Evolutionary conservation across 2,113 vertebrate species (phyloP), one percentile per base, ranked within the genome.

Genomic region (Eublepharis macularius): DNA sequence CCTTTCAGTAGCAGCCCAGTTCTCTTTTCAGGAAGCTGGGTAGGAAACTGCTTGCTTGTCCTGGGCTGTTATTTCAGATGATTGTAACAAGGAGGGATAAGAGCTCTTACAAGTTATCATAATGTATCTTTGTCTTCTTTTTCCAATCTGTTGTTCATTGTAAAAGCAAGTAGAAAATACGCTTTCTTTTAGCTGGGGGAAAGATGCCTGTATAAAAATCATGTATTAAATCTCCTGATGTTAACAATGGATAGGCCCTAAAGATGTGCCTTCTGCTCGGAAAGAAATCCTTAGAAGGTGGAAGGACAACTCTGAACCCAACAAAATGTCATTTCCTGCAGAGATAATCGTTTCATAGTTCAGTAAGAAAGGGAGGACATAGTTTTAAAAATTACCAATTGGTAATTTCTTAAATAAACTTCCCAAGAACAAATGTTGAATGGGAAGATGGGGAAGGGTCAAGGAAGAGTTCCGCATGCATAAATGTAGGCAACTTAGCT

Each of bases 361-460:
- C 32, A 78, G n/a, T 65, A 26, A 75, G 11, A 41, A 2, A 29
- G 14, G 68, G 34, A 14, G 26, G 39, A 10, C 6, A 12, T 14
- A 66, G 43, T n/a, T 80, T 84, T 9, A 1, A 3, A 32, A 26
- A 7, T 13, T 81, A 10, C 39, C 81, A 63, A 88, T 57, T 90
- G 83, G 74, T 54, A 80, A 21, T 49, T 34, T 14, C 43, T 82
- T 90, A 75, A 72, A 60, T 76, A 11, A 43, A 72, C 29, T 87
- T 74, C 34, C 60, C 79, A 81, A 78, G 41, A 81, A 21, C 77
- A 89, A 86, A n/a, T 54, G 9, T 14, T 78, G 41, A 47, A 51
- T 80, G 63, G 14, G 34, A 4, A 12, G 32, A 54, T n/a, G 24
- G 6, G n/a, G 57, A 34, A n/a, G 41, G 26, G 26, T n/a, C 41